Base-by-base conservation (phyloP, 2,797 vertebrate species). In the Eospalax fontanierii region DNA sequence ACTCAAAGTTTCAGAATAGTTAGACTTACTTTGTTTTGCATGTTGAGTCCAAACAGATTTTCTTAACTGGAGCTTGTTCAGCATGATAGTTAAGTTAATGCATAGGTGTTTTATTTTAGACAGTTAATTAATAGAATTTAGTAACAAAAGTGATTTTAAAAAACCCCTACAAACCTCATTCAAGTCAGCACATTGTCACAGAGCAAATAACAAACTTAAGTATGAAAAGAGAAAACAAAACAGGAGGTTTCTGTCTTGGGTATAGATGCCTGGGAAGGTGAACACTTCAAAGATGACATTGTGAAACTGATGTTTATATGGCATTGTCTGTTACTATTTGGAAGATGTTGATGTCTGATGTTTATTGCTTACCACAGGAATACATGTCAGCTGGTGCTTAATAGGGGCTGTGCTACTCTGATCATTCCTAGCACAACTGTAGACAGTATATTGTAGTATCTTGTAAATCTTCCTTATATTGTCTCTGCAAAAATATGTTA, bases 401-500 rank as follows among this genome's bases (percentile, higher is more conserved):
- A 22, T 19, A 43, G 35, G 46, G 71, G 2, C 38, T 24, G 0
- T 33, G 18, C 57, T 70, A 4, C 14, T 46, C 21, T 19, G n/a
- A 4, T 80, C 82, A 76, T 71, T 46, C 50, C 81, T 81, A 0
- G 40, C 30, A 2, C 24, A 63, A 65, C 43, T 57, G 76, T 83
- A 79, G 75, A 79, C 3, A 26, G 50, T 33, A n/a, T 0, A 14
- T 30, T 73, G 3, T 26, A 38, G 43, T 68, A 28, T 46, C 76
- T 57, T 84, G 6, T 61, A 90, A 30, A 26, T 85, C 63, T 75
- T 87, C 30, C 68, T 66, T 66, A n/a, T 24, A 30, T 94, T 84
- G 79, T 95, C 90, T 82, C 70, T 88, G 73, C 75, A 86, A 65
- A 85, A 68, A 85, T 46, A 43, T 18, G 28, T 76, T 84, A 76